phyloP scores from a whole-genome alignment of 1,140 invertebrate species.

The Brachionus rotundiformis region DNA sequence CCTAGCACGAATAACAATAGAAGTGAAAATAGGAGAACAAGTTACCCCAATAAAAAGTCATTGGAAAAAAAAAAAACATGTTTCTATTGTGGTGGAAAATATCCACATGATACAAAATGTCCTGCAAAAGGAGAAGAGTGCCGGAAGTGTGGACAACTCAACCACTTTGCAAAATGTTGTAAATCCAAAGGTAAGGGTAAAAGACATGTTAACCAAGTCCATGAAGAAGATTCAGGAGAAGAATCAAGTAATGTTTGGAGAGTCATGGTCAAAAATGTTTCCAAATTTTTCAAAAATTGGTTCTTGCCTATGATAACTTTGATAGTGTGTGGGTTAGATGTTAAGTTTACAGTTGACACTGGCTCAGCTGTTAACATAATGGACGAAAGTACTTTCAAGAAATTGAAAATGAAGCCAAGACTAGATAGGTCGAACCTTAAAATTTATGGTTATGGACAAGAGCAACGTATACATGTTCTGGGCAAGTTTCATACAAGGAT shows the following conservation, averaged over 20 bases:
- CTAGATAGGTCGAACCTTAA: not conserved
- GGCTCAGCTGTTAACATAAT: not conserved
- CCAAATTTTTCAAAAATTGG: not conserved
- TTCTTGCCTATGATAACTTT: not conserved
- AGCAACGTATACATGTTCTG: not conserved
- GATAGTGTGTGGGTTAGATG: not conserved
- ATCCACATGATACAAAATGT: slow-evolving; percentile 27
- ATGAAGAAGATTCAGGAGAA: slow-evolving; percentile 4
- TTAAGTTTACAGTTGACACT: not conserved
- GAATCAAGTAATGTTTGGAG: slow-evolving; percentile 34
- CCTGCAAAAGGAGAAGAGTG: slow-evolving; percentile 20
- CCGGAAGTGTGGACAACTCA: slow-evolving; percentile 22
- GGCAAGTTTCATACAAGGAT: not conserved
- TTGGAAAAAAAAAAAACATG: not conserved
- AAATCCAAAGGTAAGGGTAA: not conserved
- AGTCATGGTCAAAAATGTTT: not conserved
- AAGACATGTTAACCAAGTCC: slow-evolving; percentile 11
- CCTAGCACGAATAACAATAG: slow-evolving; percentile 6
- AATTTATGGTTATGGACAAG: not conserved
- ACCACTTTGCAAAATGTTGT: slow-evolving; percentile 37
- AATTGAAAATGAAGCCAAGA: not conserved
- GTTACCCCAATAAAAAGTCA: slow-evolving; percentile 5
- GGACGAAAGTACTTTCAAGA: not conserved
- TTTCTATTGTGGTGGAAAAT: slow-evolving; percentile 27
- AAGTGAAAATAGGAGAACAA: slow-evolving; percentile 7